Evolutionary conservation across 2,888 invertebrate genomes (phyloP).

Genomic region (Mellilla xanthometata): DNA sequence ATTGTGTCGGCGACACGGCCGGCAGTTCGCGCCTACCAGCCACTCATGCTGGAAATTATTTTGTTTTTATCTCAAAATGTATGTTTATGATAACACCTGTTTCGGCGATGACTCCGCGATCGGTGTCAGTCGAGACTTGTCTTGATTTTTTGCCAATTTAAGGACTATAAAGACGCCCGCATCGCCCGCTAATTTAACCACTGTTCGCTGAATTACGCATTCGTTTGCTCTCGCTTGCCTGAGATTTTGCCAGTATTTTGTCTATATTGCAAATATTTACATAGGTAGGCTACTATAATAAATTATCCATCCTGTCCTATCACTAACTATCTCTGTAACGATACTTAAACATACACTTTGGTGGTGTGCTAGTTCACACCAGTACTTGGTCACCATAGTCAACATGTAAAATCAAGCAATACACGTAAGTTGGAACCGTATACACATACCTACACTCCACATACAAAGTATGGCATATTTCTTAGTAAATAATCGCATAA

Average conservation of each 20-base stretch:
- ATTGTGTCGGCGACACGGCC: slow-evolving; percentile 83
- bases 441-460: no score
- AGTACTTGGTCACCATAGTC: no score
- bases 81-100: slow-evolving; percentile 83
- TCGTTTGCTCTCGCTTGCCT: slow-evolving; percentile 36
- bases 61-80: slow-evolving; percentile 82
- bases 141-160: slow-evolving; percentile 81
- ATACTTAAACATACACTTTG: no score
- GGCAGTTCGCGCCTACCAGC: slow-evolving; percentile 80
- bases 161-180: slow-evolving; percentile 80
- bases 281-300: no score
- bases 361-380: no score
- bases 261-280: slow-evolving; percentile 1
- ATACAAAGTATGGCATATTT: slow-evolving; percentile 58
- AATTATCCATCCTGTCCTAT: no score
- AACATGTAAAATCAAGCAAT: no score
- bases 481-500: slow-evolving; percentile 71
- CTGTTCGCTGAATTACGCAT: slow-evolving; percentile 76
- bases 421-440: no score
- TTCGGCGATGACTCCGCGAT: slow-evolving; percentile 80
- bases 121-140: slow-evolving; percentile 78
- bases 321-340: no score
- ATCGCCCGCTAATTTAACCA: slow-evolving; percentile 79
- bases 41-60: slow-evolving; percentile 79
- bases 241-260: slow-evolving; percentile 19